A percentile compares a stretch with the other conserved stretches of the same genome.
Evolutionary conservation across 2,888 invertebrate species (phyloP).

Genomic region (Epirrita christyi): DNA sequence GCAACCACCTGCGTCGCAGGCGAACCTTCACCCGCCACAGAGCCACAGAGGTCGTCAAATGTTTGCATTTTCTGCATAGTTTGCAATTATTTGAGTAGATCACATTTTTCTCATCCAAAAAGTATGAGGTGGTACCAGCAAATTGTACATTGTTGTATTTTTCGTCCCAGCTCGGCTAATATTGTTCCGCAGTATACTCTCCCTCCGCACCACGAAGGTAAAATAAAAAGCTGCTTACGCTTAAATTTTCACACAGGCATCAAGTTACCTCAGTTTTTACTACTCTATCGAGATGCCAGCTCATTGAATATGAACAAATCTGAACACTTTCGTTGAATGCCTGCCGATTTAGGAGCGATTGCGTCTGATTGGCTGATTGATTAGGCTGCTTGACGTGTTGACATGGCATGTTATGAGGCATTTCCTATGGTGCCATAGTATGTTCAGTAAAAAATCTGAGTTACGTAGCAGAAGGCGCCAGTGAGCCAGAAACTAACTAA

Average conservation of each 20-base stretch:
- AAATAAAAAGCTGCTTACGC: background rate
- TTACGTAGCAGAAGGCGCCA: constrained; percentile 1
- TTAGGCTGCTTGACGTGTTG: constrained; percentile 14
- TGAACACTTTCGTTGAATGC: constrained; percentile 37
- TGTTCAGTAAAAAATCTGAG: constrained; percentile 7
- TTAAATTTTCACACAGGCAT: background rate
- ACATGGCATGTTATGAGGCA: constrained; percentile 19
- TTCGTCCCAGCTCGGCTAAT: too few species aligned
- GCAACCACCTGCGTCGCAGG: too few species aligned
- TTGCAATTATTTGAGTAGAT: too few species aligned
- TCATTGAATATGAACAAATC: constrained; percentile 39
- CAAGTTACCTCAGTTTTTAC: too few species aligned
- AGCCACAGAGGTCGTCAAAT: too few species aligned
- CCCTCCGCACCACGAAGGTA: too few species aligned
- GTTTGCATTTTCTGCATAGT: too few species aligned
- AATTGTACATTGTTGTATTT: too few species aligned
- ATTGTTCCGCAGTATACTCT: too few species aligned
- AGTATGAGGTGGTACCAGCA: too few species aligned
- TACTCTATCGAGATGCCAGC: background rate
- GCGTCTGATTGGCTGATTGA: constrained; percentile 26
- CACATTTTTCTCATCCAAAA: too few species aligned
- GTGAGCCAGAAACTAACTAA: background rate
- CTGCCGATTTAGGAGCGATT: constrained; percentile 39
- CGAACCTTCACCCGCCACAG: too few species aligned
- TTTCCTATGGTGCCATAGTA: constrained; percentile 31